These are phyloP conservation scores for Zygogramma bicolorata DNA, from an alignment of 2,888 invertebrate species.

Conservation along the genomic window DNA sequence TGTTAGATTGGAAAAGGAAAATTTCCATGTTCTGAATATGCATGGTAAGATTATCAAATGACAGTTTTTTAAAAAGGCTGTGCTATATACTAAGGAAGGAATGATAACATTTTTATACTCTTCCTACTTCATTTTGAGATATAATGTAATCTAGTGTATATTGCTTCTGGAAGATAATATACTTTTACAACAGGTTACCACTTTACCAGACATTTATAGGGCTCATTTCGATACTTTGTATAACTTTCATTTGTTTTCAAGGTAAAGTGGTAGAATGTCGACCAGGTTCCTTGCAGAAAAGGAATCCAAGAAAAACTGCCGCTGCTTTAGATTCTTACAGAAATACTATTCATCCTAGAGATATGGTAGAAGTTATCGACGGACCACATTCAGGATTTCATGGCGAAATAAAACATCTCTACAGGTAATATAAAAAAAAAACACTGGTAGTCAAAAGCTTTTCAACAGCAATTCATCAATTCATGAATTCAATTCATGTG, in stretches of 20 bases:
- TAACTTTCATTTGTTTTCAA: conserved; percentile 42
- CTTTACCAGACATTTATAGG: neutral
- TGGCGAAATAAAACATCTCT: conserved; percentile 97
- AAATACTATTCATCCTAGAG: conserved; percentile 93
- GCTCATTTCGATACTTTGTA: too few relatives aligned
- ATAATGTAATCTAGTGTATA: too few relatives aligned
- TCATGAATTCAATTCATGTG: too few relatives aligned
- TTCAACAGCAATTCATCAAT: too few relatives aligned
- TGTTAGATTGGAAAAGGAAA: conserved; percentile 95
- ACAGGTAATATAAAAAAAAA: conserved; percentile 61
- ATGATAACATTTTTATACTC: too few relatives aligned
- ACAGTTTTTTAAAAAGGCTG: too few relatives aligned
- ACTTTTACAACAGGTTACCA: too few relatives aligned
- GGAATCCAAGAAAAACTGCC: conserved; percentile 89
- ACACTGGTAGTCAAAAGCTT: too few relatives aligned
- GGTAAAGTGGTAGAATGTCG: conserved; percentile 91
- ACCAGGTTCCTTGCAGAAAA: conserved; percentile 93
- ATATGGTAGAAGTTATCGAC: conserved; percentile 97
- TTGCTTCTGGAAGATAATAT: too few relatives aligned
- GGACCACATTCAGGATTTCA: conserved; percentile 95
- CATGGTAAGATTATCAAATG: too few relatives aligned
- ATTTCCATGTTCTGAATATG: conserved; percentile 97
- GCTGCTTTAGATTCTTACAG: conserved; percentile 95
- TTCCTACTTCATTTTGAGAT: too few relatives aligned
- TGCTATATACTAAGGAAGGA: too few relatives aligned